These are phyloP conservation scores for Taurulus bubalis DNA, from an alignment of 2,113 vertebrate species.

Conservation along the genomic window DNA sequence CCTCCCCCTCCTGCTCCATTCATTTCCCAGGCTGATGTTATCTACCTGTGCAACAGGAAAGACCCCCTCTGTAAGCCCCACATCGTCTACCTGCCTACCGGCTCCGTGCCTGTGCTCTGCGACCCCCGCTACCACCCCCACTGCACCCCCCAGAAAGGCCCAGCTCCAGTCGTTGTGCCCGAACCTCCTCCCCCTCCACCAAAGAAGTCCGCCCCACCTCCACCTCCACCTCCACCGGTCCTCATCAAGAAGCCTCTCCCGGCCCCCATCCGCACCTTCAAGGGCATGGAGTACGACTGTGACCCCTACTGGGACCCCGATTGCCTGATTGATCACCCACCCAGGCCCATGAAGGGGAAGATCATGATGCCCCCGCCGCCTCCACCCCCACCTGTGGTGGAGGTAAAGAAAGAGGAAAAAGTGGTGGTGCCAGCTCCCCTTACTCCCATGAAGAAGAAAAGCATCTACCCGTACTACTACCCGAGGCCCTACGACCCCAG, in stretches of 20 bases:
- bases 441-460: conserved; percentile 70
- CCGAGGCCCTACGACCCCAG: conserved; percentile 71
- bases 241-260: conserved; percentile 67
- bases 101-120: conserved; percentile 81
- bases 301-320: conserved; percentile 87
- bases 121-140: conserved; percentile 83
- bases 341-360: conserved; percentile 76
- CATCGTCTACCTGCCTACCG: conserved; percentile 84
- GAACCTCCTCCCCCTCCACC: conserved; percentile 59
- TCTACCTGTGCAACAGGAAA: conserved; percentile 82
- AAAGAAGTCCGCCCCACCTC: conserved; percentile 58
- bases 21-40: conserved; percentile 79
- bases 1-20: conserved; percentile 47
- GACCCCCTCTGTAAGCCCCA: conserved; percentile 86
- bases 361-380: conserved; percentile 45
- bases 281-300: conserved; percentile 85
- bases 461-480: conserved; percentile 65
- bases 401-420: conserved; percentile 64
- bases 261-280: conserved; percentile 67
- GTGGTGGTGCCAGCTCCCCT: conserved; percentile 65
- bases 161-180: conserved; percentile 30
- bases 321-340: conserved; percentile 84
- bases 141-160: conserved; percentile 78
- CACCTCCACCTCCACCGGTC: conserved; percentile 53
- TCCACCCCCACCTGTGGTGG: conserved; percentile 52